phyloP scores from a whole-genome alignment of 2,113 vertebrate genomes.

The Corydoras maculifer region DNA sequence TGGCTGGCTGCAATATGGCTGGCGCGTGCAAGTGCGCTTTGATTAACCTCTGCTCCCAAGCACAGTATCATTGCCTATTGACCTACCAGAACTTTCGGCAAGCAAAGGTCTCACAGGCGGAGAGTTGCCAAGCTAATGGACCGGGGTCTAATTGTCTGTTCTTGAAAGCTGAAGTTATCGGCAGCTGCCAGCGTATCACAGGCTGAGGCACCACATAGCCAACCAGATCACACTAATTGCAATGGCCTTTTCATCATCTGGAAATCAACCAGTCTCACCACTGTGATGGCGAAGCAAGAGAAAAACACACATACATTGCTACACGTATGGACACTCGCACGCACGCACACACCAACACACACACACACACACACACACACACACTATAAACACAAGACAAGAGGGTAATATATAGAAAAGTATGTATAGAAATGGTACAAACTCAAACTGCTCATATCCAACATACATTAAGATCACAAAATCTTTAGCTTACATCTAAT shows the following conservation, averaged over 20 bases:
- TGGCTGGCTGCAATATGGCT: constrained; percentile 35
- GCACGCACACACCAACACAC: constrained; percentile 3
- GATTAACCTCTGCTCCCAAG: constrained; percentile 62
- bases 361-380: constrained; percentile 5
- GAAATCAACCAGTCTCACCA: constrained; percentile 75
- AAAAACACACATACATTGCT: constrained; percentile 1
- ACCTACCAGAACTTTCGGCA: constrained; percentile 71
- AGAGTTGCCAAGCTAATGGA: constrained; percentile 65
- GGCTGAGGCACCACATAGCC: constrained; percentile 70
- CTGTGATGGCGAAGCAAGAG: constrained; percentile 55
- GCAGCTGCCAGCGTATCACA: constrained; percentile 78
- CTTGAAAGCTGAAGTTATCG: constrained; percentile 75
- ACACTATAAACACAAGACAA: not conserved
- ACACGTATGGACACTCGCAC: not conserved
- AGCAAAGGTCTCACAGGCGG: constrained; percentile 75
- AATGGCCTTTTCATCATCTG: constrained; percentile 89
- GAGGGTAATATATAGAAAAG: constrained; percentile 22
- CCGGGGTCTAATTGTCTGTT: constrained; percentile 75
- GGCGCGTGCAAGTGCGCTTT: constrained; percentile 48
- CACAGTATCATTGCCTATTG: constrained; percentile 76
- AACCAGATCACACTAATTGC: constrained; percentile 78
- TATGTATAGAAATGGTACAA: constrained; percentile 32
- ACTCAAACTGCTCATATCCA: not conserved
- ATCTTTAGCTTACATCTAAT: not conserved
- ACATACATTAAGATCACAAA: not conserved